A percentile compares a stretch with the other conserved stretches of the same genome.
Evolutionary conservation across 1,140 invertebrate genomes (phyloP).

Genomic region (Pissodes strobi): DNA sequence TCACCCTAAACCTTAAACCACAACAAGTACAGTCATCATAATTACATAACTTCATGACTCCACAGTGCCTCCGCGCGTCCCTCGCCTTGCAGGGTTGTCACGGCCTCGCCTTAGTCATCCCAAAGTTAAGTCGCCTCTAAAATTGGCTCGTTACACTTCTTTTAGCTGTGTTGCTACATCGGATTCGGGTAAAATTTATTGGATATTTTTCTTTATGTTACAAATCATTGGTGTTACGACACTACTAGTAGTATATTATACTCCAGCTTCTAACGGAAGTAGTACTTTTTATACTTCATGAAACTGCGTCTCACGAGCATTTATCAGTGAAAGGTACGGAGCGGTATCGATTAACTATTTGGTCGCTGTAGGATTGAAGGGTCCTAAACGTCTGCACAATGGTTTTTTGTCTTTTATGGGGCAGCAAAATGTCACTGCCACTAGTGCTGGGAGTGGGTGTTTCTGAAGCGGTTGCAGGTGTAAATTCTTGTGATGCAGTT

Average conservation of each 20-base stretch:
- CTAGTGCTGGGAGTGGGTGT: background rate
- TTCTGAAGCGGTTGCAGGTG: background rate
- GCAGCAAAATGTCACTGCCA: background rate
- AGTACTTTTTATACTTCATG: background rate
- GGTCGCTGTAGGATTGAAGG: background rate
- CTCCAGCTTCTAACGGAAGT: conserved; percentile 4
- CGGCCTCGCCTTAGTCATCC: too few relatives aligned
- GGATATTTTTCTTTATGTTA: background rate
- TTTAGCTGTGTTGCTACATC: background rate
- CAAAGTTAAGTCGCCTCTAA: too few relatives aligned
- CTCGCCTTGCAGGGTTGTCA: too few relatives aligned
- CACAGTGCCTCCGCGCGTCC: too few relatives aligned
- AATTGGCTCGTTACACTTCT: too few relatives aligned
- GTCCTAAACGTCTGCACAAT: background rate
- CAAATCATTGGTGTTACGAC: background rate
- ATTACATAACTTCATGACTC: too few relatives aligned
- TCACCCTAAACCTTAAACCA: too few relatives aligned
- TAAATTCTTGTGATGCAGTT: background rate
- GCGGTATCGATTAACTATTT: too few relatives aligned
- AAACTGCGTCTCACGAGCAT: background rate
- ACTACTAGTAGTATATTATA: background rate
- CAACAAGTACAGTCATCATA: too few relatives aligned
- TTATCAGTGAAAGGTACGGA: too few relatives aligned
- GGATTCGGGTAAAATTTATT: too few relatives aligned
- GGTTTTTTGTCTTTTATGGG: background rate